phyloP scores from a whole-genome alignment of 2,888 invertebrate genomes.

The Acrocyrtus sp. region DNA sequence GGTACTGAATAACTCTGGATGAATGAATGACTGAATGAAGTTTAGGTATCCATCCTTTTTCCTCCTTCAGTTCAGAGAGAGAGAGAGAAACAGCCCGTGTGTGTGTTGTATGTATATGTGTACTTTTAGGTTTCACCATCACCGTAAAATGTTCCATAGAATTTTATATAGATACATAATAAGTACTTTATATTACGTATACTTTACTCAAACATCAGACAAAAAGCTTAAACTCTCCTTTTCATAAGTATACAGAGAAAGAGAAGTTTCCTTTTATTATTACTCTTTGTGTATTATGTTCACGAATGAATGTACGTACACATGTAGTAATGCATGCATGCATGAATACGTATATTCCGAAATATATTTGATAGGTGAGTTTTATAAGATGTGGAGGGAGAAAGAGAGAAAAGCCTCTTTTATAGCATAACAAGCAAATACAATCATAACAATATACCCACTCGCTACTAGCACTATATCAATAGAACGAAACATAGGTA shows the following conservation, averaged over 20 bases:
- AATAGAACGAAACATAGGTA: background rate
- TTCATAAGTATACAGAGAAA: conserved; percentile 2
- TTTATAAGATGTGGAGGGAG: too few relatives aligned
- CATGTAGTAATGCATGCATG: conserved; percentile 47
- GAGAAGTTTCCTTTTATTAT: conserved; percentile 43
- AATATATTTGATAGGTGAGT: too few relatives aligned
- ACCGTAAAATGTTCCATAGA: conserved; percentile 50
- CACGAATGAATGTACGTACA: conserved; percentile 34
- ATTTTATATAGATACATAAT: conserved; percentile 48
- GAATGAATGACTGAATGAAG: conserved; percentile 53
- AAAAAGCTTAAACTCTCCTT: conserved; percentile 1
- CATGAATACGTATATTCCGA: conserved; percentile 32
- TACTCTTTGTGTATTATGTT: conserved; percentile 26
- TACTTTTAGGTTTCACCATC: conserved; percentile 48
- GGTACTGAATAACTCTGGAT: conserved; percentile 49
- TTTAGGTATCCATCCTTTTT: conserved; percentile 50
- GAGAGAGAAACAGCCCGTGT: conserved; percentile 34
- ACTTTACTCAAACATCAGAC: too few relatives aligned
- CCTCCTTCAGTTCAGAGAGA: conserved; percentile 34
- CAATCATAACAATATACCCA: conserved; percentile 1
- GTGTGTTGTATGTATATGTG: too few relatives aligned
- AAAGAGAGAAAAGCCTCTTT: background rate
- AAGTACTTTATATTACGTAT: conserved; percentile 21
- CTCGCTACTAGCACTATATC: too few relatives aligned
- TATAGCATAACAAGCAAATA: background rate